A percentile compares a stretch with the other conserved stretches of the same genome.
Evolutionary conservation across 1,140 invertebrate species (phyloP).

Genomic region (Phymastichus coffea): DNA sequence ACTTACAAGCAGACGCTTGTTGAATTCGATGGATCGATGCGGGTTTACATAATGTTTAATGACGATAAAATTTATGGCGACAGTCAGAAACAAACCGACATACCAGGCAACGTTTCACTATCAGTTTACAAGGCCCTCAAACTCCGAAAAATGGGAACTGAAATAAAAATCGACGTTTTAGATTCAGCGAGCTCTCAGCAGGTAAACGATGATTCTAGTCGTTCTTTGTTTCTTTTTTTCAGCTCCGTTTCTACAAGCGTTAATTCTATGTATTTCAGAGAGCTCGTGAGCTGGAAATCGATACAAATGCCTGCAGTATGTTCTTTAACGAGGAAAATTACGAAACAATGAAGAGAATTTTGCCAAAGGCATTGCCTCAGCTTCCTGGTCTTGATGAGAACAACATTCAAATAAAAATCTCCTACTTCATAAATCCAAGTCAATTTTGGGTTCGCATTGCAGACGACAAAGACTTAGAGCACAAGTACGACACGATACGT

Average conservation of each 20-base stretch:
- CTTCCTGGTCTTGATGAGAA: conserved; percentile 54
- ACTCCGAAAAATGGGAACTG: conserved; percentile 55
- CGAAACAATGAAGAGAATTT: conserved; percentile 1
- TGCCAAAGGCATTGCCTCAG: conserved; percentile 44
- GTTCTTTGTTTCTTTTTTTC: no score
- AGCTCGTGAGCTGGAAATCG: conserved; percentile 20
- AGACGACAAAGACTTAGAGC: conserved; percentile 45
- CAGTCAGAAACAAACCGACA: conserved; percentile 39
- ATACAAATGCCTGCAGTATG: not conserved
- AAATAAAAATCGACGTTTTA: not conserved
- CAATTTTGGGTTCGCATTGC: conserved; percentile 64
- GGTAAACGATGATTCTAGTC: conserved; percentile 5
- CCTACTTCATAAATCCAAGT: conserved; percentile 58
- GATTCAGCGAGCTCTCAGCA: not conserved
- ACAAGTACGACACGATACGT: conserved; percentile 34
- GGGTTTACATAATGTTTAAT: conserved; percentile 65
- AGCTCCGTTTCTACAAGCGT: no score
- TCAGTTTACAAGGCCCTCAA: conserved; percentile 80
- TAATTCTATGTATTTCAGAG: conserved; percentile 6
- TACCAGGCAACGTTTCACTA: conserved; percentile 64
- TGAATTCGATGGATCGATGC: conserved; percentile 62
- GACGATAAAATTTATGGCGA: conserved; percentile 34
- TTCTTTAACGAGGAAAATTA: conserved; percentile 17
- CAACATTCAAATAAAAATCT: conserved; percentile 21
- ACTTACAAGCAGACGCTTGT: conserved; percentile 58